Percentiles rank a stretch among this genome's conserved stretches.
Conservation (phyloP, 2,888 invertebrate genomes). For the Strigamia maritima region DNA sequence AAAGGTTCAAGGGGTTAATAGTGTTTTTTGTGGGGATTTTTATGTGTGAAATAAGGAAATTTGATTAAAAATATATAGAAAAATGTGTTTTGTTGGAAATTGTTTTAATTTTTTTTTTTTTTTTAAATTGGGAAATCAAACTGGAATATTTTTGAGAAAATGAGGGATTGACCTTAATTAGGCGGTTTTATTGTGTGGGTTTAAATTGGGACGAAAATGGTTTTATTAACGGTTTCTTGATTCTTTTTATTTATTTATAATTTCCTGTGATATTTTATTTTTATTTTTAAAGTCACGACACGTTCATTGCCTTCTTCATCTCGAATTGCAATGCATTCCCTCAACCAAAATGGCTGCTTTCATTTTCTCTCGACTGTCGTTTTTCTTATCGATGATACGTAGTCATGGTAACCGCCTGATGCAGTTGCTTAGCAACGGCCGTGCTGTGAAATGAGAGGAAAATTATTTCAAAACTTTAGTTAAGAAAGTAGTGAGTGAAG, state of each 20-base stretch:
- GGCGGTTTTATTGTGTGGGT: background rate
- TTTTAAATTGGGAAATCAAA: too few relatives aligned
- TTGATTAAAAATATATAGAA: background rate
- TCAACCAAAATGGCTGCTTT: background rate
- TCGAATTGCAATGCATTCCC: background rate
- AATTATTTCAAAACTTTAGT: background rate
- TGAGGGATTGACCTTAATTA: background rate
- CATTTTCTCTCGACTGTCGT: background rate
- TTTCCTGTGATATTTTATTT: background rate
- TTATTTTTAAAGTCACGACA: background rate
- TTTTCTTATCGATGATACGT: background rate
- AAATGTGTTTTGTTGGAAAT: background rate
- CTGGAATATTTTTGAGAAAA: background rate
- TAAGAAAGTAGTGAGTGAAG: background rate
- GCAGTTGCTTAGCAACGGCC: background rate
- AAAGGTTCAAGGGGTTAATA: background rate
- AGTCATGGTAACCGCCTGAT: background rate
- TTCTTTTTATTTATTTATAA: constrained; percentile 10
- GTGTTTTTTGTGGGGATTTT: background rate
- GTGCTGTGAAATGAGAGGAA: background rate
- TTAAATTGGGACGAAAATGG: background rate
- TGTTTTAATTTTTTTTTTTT: too few relatives aligned
- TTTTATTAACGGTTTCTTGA: constrained; percentile 2
- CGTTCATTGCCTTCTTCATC: background rate
- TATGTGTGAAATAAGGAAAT: background rate